Conservation (phyloP, 2,888 invertebrate genomes). For the Mythimna lalbum region DNA sequence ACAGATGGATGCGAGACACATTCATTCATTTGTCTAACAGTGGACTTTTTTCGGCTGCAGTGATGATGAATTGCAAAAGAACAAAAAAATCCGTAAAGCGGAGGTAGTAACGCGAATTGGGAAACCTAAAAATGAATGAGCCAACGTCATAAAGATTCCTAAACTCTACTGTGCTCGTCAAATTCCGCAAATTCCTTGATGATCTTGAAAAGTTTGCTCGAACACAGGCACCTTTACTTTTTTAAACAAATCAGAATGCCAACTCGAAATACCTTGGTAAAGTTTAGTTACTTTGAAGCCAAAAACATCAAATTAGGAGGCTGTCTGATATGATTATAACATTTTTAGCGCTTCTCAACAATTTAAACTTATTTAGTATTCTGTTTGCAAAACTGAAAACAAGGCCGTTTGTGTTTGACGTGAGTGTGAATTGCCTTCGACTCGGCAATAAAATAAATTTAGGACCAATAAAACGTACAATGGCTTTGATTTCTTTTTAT, state of each 20-base stretch:
- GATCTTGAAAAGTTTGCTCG: conserved; percentile 35
- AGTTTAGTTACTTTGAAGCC: conserved; percentile 44
- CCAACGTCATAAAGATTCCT: conserved; percentile 10
- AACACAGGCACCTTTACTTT: conserved; percentile 42
- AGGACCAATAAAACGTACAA: conserved; percentile 80
- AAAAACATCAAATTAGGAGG: conserved; percentile 51
- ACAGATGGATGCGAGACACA: too few relatives aligned
- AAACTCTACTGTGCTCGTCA: conserved; percentile 28
- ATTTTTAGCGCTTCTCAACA: conserved; percentile 31
- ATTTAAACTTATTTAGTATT: conserved; percentile 48
- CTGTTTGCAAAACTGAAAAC: conserved; percentile 22
- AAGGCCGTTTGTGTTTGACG: conserved; percentile 49
- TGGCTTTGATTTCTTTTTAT: conserved; percentile 83
- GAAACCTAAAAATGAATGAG: conserved; percentile 34
- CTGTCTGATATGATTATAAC: conserved; percentile 33
- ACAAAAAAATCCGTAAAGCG: not conserved
- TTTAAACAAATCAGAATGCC: conserved; percentile 49
- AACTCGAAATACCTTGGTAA: conserved; percentile 47
- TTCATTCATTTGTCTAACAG: too few relatives aligned
- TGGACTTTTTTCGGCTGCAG: too few relatives aligned
- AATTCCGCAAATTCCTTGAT: conserved; percentile 14
- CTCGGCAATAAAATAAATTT: conserved; percentile 79
- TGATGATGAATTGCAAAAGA: too few relatives aligned
- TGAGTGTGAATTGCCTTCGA: conserved; percentile 60
- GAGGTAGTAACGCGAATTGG: not conserved